Evolutionary conservation across 2,888 invertebrate species (phyloP), one percentile per base, ranked within the genome.

Genomic region (Laothoe populi): DNA sequence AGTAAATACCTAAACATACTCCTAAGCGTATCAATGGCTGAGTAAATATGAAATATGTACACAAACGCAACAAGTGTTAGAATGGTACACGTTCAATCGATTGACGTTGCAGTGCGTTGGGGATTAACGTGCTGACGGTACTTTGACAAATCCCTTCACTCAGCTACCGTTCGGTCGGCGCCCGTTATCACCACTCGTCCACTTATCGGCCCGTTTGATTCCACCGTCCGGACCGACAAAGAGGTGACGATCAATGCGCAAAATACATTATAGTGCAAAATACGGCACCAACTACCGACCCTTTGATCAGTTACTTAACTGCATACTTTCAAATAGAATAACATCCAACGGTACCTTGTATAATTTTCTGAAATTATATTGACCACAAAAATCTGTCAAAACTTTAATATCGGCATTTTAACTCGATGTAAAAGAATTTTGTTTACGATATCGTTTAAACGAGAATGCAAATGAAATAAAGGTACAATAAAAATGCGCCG

Each of bases 141-240:
- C 89, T 72, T 79, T 83, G 87, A 90, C 88, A 89, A 91, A 90
- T 89, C 89, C 84, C 78, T 82, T 78, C 80, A 78, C 82, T 84
- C 77, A 71, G 89, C 92, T 91, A 90, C 91, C 87, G 91, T 90
- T 82, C 80, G 75, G 72, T 71, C 57, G 48, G 57, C 69, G 75
- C 67, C 72, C 72, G 75, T 86, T 90, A 90, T 90, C 90, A 83
- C 79, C 69, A 66, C 77, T 70, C 77, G 82, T 69, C 85, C 86
- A 82, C 81, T 87, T 89, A 89, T 88, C 87, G 83, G 69, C 67
- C 66, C 82, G 80, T 87, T 90, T 87, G 86, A 87, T 77, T 77
- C 76, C 78, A 73, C 77, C 75, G 78, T 78, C 66, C 73, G 75
- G 75, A 86, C 92, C 92, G 91, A 87, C 90, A 88, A 88, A 90